Evolutionary conservation across 2,797 vertebrate species (phyloP).

Genomic region (Notolepis coatsorum): DNA sequence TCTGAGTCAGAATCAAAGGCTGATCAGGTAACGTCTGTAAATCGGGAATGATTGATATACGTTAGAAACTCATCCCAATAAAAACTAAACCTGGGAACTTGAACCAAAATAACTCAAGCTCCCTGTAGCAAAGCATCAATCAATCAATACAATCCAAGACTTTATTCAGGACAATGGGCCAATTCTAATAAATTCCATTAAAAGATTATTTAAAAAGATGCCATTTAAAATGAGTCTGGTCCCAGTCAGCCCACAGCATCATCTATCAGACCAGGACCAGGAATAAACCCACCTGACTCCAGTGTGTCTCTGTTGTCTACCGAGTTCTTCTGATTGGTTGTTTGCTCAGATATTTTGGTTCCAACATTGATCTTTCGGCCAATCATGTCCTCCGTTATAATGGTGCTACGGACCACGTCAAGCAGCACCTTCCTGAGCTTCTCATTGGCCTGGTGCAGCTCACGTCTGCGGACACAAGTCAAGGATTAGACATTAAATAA

Average conservation of each 20-base stretch:
- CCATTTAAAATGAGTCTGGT: background rate
- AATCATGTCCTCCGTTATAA: slow-evolving; percentile 86
- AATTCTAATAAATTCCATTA: too few species aligned
- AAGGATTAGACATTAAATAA: background rate
- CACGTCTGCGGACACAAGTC: slow-evolving; percentile 69
- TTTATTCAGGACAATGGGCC: too few species aligned
- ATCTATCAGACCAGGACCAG: too few species aligned
- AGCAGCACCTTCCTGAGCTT: slow-evolving; percentile 85
- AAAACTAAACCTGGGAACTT: background rate
- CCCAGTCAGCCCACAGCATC: background rate
- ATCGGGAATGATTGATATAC: too few species aligned
- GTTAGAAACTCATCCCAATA: background rate
- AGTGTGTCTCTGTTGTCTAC: slow-evolving; percentile 49
- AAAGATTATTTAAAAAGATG: background rate
- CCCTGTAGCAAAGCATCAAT: background rate
- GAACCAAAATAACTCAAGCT: background rate
- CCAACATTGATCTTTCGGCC: slow-evolving; percentile 80
- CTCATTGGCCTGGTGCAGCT: slow-evolving; percentile 81
- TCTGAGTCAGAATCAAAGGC: background rate
- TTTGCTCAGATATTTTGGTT: slow-evolving; percentile 39
- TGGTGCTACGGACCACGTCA: slow-evolving; percentile 82
- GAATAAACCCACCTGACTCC: slow-evolving; percentile 63
- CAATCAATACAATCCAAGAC: too few species aligned
- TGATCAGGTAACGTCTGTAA: background rate
- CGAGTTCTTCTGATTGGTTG: slow-evolving; percentile 26